Base-by-base conservation (phyloP, 2,888 invertebrate species). In the Nymphalis urticae region DNA sequence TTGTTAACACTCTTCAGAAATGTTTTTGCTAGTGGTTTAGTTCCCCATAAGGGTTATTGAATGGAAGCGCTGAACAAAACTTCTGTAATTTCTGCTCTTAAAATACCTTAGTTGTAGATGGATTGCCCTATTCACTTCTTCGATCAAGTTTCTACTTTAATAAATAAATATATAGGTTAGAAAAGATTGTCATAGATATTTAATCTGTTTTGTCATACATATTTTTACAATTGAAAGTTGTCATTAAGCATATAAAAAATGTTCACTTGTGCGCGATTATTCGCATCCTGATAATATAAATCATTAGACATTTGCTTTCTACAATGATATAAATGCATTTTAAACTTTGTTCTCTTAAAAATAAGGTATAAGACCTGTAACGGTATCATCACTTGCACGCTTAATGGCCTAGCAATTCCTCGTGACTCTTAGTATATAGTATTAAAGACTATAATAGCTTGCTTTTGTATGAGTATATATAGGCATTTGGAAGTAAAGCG, bases 381-480 rank as follows among this genome's bases (percentile, higher is more conserved):
- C 21, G 62, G 47, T 65, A 59, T 24, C 53, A 63, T 60, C 54
- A 62, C n/a, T 59, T 24, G 6, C 36, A 5, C 6, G 32, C 51
- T 48, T 63, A 58, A 56, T 19, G 5, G 17, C n/a, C 58, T 42
- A 48, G 42, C 21, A 48, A 16, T 61, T 24, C 1, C 1, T 10
- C n/a, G 58, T 13, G 47, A 10, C 48, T 24, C 32, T 81, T 79
- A 77, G 66, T 32, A 2, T 69, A 1, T 59, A 16, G 67, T 10
- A 13, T 50, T 80, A 79, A 74, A 75, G 79, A 77, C 74, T 69
- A 79, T 78, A 79, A 79, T 78, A 68, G 73, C 54, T 61, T 75
- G 74, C 74, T 73, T 76, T 74, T 75, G 74, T 51, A 7, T 27
- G 24, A 24, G 19, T 21, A 51, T 51, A 76, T 75, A 75, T 71